Conservation (phyloP, 2,888 invertebrate species). For the Macaria notata region DNA sequence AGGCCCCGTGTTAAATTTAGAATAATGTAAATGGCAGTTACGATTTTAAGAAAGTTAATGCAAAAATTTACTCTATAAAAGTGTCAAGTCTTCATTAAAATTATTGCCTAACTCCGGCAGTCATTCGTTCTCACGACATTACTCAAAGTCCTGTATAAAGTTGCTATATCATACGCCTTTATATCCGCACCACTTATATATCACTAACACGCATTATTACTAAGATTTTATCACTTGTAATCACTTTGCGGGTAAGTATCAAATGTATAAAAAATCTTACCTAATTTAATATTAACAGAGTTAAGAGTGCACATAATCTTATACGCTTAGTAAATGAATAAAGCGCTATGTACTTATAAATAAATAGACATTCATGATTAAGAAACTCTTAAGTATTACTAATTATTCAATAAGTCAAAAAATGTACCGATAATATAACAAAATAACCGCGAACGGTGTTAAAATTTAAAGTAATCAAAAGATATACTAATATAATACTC, state of each 20-base stretch:
- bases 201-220: slow-evolving; percentile 70
- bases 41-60: slow-evolving; percentile 59
- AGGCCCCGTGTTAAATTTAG: slow-evolving; percentile 50
- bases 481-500: slow-evolving; percentile 34
- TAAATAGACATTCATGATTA: slow-evolving; percentile 77
- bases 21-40: slow-evolving; percentile 73
- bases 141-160: slow-evolving; percentile 34
- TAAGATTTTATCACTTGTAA: slow-evolving; percentile 77
- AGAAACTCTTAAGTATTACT: slow-evolving; percentile 63
- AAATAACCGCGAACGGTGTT: slow-evolving; percentile 31
- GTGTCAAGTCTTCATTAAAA: slow-evolving; percentile 74
- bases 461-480: slow-evolving; percentile 15
- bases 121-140: slow-evolving; percentile 52
- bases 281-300: slow-evolving; percentile 62
- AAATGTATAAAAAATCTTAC: slow-evolving; percentile 80
- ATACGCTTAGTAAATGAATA: slow-evolving; percentile 62
- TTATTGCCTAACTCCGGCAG: slow-evolving; percentile 68
- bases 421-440: slow-evolving; percentile 45
- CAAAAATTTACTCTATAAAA: slow-evolving; percentile 65
- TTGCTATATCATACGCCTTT: slow-evolving; percentile 48
- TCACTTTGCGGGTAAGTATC: slow-evolving; percentile 80
- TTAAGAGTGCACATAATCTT: slow-evolving; percentile 55
- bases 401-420: slow-evolving; percentile 58
- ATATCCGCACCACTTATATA: slow-evolving; percentile 76
- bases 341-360: slow-evolving; percentile 73